Base-by-base conservation (phyloP, 2,797 vertebrate genomes). In the Salarias fasciatus region DNA sequence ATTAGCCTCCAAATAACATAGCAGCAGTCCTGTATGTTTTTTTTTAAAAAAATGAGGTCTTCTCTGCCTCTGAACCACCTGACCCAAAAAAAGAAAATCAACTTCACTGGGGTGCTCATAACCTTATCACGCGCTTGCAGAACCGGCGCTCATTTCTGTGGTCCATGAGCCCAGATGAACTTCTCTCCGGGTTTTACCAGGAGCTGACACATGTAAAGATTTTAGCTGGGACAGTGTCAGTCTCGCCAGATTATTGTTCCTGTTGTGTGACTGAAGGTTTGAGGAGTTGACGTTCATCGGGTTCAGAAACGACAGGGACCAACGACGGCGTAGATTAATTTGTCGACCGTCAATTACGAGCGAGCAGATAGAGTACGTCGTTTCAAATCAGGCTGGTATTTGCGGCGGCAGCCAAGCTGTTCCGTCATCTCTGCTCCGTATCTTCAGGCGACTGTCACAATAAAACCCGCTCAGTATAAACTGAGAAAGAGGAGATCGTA, bases 221-320 rank as follows among this genome's bases (percentile, higher is more conserved):
- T 85, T 78, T 52, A 56, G 50, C 31, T 38, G 1, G 11, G 55
- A 49, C 63, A 56, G 46, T 42, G 55, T 85, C 76, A 77, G 11
- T 85, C 79, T 61, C 33, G 40, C 38, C 42, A 57, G 61, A 74
- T 84, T 80, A 69, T 70, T 77, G 69, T 62, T 65, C 53, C 71
- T 61, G 69, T 72, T 67, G 24, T 49, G 62, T 52, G 15, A 40
- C 36, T 48, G 56, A 59, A 75, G 40, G 46, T 77, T 72, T 54
- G 36, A 58, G 60, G 63, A 69, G 59, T 57, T 56, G 61, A 54
- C 37, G 15, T 9, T 28, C 7, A 30, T 61, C 46, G 24, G 43
- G 43, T 58, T 56, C 28, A 12, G 11, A 50, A 41, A 47, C 75
- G 75, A 60, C 18, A 54, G 57, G 66, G 35, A 75, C 42, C 51